Conservation (phyloP, 2,888 invertebrate genomes). For the Rotaria magnacalcarata region DNA sequence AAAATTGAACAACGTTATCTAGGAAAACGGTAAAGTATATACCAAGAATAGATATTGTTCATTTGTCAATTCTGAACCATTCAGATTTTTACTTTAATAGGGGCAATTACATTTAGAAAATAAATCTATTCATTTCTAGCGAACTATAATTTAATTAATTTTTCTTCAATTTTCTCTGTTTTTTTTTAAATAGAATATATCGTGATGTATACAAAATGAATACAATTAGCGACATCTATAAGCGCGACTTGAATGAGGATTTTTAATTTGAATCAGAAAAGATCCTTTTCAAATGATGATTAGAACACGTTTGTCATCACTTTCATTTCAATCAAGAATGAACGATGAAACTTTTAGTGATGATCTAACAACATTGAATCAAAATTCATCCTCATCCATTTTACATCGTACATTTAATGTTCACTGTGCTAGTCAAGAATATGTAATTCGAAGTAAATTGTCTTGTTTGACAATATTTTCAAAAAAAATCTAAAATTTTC, state of each 20-base stretch:
- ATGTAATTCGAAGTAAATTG: neutral
- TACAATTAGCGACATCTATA: neutral
- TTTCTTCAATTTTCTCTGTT: neutral
- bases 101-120: neutral
- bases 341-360: neutral
- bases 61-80: neutral
- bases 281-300: neutral
- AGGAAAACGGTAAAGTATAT: neutral
- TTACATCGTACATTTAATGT: neutral
- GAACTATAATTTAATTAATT: neutral
- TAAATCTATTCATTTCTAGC: neutral
- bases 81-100: neutral
- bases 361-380: constrained; percentile 14
- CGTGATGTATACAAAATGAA: neutral
- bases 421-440: neutral
- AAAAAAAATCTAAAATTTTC: too few relatives aligned
- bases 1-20: constrained; percentile 18
- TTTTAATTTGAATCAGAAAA: neutral
- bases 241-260: neutral
- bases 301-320: neutral
- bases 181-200: neutral
- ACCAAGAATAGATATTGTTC: neutral
- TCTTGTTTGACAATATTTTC: neutral
- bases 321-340: neutral
- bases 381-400: neutral